Evolutionary conservation across 2,797 vertebrate genomes (phyloP).

Genomic region (Sarcophilus harrisii): DNA sequence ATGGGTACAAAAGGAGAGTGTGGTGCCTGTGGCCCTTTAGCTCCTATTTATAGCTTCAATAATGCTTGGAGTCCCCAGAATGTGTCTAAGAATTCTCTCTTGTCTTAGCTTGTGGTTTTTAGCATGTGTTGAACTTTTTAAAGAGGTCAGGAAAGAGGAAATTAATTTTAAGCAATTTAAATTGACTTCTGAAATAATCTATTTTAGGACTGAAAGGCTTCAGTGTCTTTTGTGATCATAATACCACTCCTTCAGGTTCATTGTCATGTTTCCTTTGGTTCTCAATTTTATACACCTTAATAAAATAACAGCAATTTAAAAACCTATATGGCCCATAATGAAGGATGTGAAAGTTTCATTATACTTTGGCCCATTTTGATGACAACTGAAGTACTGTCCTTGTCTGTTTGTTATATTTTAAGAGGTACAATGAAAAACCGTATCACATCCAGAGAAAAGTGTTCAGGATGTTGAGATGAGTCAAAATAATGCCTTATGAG

Average conservation of each 20-base stretch:
- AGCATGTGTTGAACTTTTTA: background rate
- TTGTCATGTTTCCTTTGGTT: background rate
- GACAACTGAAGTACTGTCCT: background rate
- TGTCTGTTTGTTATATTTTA: background rate
- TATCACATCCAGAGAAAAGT: background rate
- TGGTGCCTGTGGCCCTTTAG: background rate
- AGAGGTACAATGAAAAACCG: background rate
- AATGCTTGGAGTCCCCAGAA: background rate
- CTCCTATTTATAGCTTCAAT: background rate
- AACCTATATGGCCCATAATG: background rate
- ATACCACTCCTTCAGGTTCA: background rate
- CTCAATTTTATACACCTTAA: background rate
- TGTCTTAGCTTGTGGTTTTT: background rate
- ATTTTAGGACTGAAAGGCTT: background rate
- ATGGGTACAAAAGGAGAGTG: background rate
- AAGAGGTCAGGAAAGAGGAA: background rate
- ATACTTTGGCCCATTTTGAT: background rate
- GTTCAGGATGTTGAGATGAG: background rate
- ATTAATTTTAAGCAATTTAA: background rate
- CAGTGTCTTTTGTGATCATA: background rate
- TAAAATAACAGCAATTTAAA: background rate
- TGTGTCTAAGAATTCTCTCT: background rate
- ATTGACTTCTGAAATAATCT: background rate
- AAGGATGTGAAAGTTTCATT: background rate
- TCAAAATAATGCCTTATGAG: background rate